A percentile compares a stretch with the other conserved stretches of the same genome.
phyloP scores from a whole-genome alignment of 2,113 vertebrate species.

The Candoia aspera region DNA sequence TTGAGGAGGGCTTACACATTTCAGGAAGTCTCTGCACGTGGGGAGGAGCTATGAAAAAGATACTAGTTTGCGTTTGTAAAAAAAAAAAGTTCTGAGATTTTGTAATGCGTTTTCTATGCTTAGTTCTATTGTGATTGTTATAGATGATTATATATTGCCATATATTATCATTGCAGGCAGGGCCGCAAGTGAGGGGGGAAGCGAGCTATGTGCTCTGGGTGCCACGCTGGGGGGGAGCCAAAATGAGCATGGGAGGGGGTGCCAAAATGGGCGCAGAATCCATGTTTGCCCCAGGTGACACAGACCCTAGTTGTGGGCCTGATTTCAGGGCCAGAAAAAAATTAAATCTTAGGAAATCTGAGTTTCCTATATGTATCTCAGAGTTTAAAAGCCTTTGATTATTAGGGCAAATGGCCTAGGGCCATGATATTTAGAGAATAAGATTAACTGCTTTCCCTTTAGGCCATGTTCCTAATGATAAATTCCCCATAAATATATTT shows the following conservation, averaged over 20 bases:
- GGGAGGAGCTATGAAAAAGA: neutral
- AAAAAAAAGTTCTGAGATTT: too few relatives aligned
- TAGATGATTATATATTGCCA: neutral
- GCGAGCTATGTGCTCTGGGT: too few relatives aligned
- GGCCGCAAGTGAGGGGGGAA: too few relatives aligned
- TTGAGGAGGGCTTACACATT: neutral
- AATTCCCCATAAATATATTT: neutral
- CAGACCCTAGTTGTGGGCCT: too few relatives aligned
- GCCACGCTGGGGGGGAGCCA: too few relatives aligned
- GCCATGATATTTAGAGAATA: neutral
- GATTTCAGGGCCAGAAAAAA: neutral
- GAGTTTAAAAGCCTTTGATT: neutral
- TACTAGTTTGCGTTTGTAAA: neutral
- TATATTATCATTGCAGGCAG: too few relatives aligned
- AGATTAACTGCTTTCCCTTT: neutral
- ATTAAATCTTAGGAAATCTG: neutral
- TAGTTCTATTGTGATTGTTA: neutral
- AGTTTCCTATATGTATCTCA: neutral
- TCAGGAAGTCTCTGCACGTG: neutral
- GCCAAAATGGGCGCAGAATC: too few relatives aligned
- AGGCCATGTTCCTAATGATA: neutral
- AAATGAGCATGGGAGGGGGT: too few relatives aligned
- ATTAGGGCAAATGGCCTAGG: too few relatives aligned
- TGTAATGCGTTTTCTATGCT: neutral
- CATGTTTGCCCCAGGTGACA: too few relatives aligned